Percentiles rank a stretch among this genome's conserved stretches.
Evolutionary conservation across 2,888 invertebrate genomes (phyloP).

Genomic region (Plutella xylostella): DNA sequence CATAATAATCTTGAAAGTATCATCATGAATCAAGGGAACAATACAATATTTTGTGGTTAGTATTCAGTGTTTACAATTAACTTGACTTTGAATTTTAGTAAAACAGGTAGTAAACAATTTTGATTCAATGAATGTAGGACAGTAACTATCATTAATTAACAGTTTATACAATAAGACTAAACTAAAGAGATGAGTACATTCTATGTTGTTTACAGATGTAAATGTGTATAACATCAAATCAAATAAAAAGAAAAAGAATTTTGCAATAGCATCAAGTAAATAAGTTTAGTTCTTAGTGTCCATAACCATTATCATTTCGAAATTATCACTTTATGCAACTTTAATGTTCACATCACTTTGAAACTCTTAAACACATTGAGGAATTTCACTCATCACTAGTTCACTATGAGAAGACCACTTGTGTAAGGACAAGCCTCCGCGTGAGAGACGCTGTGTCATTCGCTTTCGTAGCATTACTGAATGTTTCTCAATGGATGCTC

Average conservation of each 20-base stretch:
- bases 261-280: conserved; percentile 9
- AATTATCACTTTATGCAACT: not conserved
- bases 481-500: too few species aligned
- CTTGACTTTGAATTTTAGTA: conserved; percentile 10
- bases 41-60: not conserved
- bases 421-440: not conserved
- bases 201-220: too few species aligned
- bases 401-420: not conserved
- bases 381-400: not conserved
- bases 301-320: not conserved
- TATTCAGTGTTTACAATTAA: not conserved
- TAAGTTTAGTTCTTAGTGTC: conserved; percentile 5
- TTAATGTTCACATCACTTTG: not conserved
- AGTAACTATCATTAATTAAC: too few species aligned
- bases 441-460: too few species aligned
- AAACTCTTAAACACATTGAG: not conserved
- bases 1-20: too few species aligned
- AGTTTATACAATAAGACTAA: too few species aligned
- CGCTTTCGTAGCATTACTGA: too few species aligned
- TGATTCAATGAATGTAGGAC: conserved; percentile 10
- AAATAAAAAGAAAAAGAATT: conserved; percentile 9
- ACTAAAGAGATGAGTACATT: too few species aligned
- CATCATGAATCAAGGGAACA: not conserved
- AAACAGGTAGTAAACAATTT: conserved; percentile 10
- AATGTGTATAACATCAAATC: conserved; percentile 8